Percentiles rank a stretch among this genome's conserved stretches.
These are phyloP conservation scores for Tachysurus vachellii DNA, from an alignment of 2,113 vertebrate genomes.

Conservation along the genomic window DNA sequence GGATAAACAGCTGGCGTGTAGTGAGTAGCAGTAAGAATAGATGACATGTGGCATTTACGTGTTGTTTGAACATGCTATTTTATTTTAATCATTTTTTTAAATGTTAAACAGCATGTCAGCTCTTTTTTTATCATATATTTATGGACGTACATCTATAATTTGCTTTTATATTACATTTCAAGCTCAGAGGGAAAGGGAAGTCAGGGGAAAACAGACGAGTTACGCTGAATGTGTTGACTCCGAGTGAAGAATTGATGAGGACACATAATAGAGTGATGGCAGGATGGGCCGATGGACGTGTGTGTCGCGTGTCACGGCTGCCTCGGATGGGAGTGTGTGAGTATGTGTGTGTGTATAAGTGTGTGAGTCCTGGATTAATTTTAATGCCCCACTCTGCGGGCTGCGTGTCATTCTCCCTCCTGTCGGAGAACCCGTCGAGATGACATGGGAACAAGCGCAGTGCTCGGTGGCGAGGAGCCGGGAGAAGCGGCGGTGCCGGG, in stretches of 20 bases:
- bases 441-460: slow-evolving; percentile 88
- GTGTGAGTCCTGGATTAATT: slow-evolving; percentile 88
- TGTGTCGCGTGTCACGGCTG: slow-evolving; percentile 56
- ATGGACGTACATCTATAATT: slow-evolving; percentile 61
- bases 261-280: slow-evolving; percentile 72
- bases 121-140: slow-evolving; percentile 62
- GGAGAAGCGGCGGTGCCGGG: slow-evolving; percentile 72
- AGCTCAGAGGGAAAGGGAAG: slow-evolving; percentile 44
- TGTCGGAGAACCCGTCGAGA: slow-evolving; percentile 74
- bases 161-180: slow-evolving; percentile 68
- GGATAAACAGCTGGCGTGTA: slow-evolving; percentile 43
- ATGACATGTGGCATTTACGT: slow-evolving; percentile 33
- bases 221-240: slow-evolving; percentile 75
- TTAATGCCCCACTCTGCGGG: slow-evolving; percentile 88
- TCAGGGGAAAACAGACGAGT: slow-evolving; percentile 52
- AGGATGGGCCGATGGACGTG: slow-evolving; percentile 66
- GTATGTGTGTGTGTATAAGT: slow-evolving; percentile 5
- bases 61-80: slow-evolving; percentile 17
- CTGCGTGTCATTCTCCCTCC: slow-evolving; percentile 75
- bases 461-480: slow-evolving; percentile 38
- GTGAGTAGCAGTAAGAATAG: slow-evolving; percentile 29
- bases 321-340: neutral
- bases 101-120: slow-evolving; percentile 73
- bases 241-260: slow-evolving; percentile 80
- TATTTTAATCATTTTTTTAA: slow-evolving; percentile 40